Evolutionary conservation across 2,888 invertebrate species (phyloP).

Genomic region (Eutolmus rufibarbis): DNA sequence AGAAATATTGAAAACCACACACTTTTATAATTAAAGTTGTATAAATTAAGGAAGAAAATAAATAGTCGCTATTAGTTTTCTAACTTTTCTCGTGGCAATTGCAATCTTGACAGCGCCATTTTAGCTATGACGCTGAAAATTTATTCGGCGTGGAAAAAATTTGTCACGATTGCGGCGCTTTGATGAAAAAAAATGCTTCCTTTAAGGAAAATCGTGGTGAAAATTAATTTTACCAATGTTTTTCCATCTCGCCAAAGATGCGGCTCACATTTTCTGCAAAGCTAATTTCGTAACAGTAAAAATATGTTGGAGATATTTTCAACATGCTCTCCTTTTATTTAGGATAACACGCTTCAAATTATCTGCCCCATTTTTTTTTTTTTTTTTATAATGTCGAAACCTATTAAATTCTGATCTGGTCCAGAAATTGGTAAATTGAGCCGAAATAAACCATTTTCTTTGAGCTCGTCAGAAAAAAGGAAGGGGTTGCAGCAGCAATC

Average conservation of each 20-base stretch:
- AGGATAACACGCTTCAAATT: neutral
- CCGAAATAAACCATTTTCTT: neutral
- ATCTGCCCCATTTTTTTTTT: neutral
- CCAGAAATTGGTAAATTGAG: neutral
- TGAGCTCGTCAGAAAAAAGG: neutral
- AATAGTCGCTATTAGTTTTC: neutral
- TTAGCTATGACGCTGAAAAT: slow-evolving; percentile 43
- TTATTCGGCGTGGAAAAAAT: slow-evolving; percentile 42
- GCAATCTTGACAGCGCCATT: slow-evolving; percentile 41
- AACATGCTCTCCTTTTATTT: neutral
- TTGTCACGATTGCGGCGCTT: neutral
- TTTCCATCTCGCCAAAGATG: neutral
- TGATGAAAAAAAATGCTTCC: neutral
- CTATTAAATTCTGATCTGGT: neutral
- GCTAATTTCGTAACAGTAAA: neutral
- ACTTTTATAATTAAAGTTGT: neutral
- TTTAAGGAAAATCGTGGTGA: neutral
- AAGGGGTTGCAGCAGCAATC: neutral
- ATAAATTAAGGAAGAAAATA: neutral
- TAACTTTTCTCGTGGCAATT: neutral
- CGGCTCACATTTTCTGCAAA: neutral
- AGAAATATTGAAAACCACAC: neutral
- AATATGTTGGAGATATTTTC: neutral
- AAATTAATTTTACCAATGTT: neutral
- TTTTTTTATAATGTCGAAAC: neutral